Evolutionary conservation across 2,113 vertebrate genomes (phyloP).

Genomic region (Anolis carolinensis): DNA sequence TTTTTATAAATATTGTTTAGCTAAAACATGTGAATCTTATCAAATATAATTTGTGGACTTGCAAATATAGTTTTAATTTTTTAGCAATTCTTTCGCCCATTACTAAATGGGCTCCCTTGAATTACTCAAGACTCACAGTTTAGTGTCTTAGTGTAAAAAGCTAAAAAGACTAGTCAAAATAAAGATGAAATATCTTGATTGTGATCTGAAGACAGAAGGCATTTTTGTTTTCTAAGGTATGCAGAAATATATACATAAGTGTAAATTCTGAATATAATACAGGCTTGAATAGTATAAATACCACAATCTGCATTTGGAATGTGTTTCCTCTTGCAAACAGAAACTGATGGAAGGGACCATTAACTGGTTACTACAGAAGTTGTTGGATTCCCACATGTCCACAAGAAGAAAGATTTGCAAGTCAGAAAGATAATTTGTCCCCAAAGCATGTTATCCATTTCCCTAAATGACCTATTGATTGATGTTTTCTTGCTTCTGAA

Average conservation of each 20-base stretch:
- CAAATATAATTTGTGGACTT: conserved; percentile 68
- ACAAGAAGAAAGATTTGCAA: conserved; percentile 36
- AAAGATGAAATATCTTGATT: conserved; percentile 2
- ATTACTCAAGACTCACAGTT: conserved; percentile 62
- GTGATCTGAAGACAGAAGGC: background rate
- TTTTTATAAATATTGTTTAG: conserved; percentile 77
- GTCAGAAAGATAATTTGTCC: conserved; percentile 18
- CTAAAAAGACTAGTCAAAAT: conserved; percentile 43
- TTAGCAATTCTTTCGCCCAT: conserved; percentile 61
- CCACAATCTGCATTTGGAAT: conserved; percentile 1
- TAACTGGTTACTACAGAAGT: background rate
- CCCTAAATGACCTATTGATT: conserved; percentile 36
- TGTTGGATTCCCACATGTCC: conserved; percentile 30
- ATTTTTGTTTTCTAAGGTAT: background rate
- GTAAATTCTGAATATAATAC: conserved; percentile 35
- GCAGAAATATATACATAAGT: conserved; percentile 21
- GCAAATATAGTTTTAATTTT: conserved; percentile 64
- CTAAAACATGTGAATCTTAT: conserved; percentile 71
- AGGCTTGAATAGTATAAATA: conserved; percentile 28
- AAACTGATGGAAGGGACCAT: conserved; percentile 25
- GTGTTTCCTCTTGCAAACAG: conserved; percentile 32
- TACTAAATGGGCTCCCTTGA: conserved; percentile 58
- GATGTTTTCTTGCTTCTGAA: conserved; percentile 18
- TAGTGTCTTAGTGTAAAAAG: conserved; percentile 62
- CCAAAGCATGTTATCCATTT: background rate